Evolutionary conservation across 2,888 invertebrate genomes (phyloP), one percentile per base, ranked within the genome.

Genomic region (Drosophila setosimentum): DNA sequence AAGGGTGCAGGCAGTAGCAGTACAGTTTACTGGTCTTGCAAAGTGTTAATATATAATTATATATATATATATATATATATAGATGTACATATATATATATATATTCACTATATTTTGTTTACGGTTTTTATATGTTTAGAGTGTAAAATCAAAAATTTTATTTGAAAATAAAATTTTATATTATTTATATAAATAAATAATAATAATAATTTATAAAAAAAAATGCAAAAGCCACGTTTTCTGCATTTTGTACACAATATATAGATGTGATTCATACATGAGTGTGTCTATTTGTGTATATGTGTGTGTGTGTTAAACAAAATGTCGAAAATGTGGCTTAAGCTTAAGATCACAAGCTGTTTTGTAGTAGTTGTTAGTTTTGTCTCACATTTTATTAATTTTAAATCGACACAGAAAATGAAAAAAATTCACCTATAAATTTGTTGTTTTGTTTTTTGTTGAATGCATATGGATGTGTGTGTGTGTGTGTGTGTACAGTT

Each of bases 341-440:
- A 76, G 78, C 78, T 80, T 75, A 83, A 90, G 83, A 87, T 87
- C 86, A 90, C 89, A 88, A 87, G 83, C 90, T 77, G 83, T 87
- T 90, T 65, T 68, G 42, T 51, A 48, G 64, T 71, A 67, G 45
- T 59, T 70, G 48, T 51, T 76, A 55, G 48, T 64, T 62, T 69
- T 69, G 60, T 59, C 72, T 81, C 65, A 72, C 68, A 72, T 68
- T 78, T 78, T 81, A 77, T 81, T 80, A 42, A 74, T 74, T 82
- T 71, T 74, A 73, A 68, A 69, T 80, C 58, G 80, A 79, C 72
- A 78, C 72, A 64, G 72, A 74, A 73, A 79, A 65, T 67, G 35
- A 76, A 87, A 88, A 84, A 69, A 80, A 88, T 90, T 90, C 86
- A 90, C 80, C 89, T 90, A 90, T 60, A 70, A 86, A 75, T 88